phyloP scores from a whole-genome alignment of 2,113 vertebrate species.

The Connochaetes taurinus region DNA sequence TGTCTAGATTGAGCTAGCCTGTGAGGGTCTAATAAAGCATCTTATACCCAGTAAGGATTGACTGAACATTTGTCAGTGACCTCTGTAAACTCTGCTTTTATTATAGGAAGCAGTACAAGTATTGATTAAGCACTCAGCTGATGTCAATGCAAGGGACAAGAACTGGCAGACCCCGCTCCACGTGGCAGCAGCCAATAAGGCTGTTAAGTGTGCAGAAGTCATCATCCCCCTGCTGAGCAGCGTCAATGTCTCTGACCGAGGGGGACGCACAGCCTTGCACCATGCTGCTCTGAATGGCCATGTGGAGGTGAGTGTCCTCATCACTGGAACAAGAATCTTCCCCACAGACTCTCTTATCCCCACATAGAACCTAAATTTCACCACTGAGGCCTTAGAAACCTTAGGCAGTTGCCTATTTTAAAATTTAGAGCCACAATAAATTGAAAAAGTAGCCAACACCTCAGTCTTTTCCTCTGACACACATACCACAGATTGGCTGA shows the following conservation, averaged over 20 bases:
- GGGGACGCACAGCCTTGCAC: slow-evolving; percentile 93
- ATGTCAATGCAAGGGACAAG: slow-evolving; percentile 97
- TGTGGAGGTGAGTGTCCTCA: slow-evolving; percentile 82
- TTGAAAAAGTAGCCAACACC: neutral
- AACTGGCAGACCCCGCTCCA: slow-evolving; percentile 98
- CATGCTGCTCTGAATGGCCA: slow-evolving; percentile 97
- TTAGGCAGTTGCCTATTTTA: neutral
- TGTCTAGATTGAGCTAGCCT: neutral
- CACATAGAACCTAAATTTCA: neutral
- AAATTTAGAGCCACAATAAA: neutral
- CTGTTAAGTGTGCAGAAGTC: slow-evolving; percentile 91
- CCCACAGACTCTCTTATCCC: neutral
- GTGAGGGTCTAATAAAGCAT: neutral
- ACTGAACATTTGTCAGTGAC: neutral
- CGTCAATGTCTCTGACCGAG: slow-evolving; percentile 95
- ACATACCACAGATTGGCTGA: neutral
- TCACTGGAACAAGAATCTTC: accelerated
- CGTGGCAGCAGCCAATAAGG: slow-evolving; percentile 93
- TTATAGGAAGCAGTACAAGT: slow-evolving; percentile 92
- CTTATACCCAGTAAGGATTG: neutral
- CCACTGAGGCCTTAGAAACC: neutral
- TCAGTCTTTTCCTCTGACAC: neutral
- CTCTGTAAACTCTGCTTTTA: neutral
- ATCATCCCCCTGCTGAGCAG: slow-evolving; percentile 94
- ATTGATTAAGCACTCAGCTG: slow-evolving; percentile 94